Evolutionary conservation across 2,113 vertebrate genomes (phyloP), one percentile per base, ranked within the genome.

Genomic region (Antennarius striatus): DNA sequence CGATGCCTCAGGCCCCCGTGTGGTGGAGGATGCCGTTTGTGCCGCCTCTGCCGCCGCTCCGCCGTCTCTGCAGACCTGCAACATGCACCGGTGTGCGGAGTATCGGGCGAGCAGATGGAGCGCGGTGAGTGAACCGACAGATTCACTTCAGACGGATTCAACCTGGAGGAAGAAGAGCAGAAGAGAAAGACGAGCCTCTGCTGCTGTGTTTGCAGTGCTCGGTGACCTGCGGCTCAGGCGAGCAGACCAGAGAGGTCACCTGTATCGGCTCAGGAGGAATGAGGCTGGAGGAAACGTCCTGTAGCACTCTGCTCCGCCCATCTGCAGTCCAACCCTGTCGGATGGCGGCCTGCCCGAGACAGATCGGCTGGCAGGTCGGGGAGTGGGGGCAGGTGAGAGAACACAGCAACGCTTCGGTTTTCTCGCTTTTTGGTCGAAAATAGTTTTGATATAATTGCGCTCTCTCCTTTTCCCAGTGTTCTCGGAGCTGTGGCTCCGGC

Each of bases 371-470:
- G 97, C 94, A 93, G 0, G 14, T 96, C 0, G 94, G 96, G 17
- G 82, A 93, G 70, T 98, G 97, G 97, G 94, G 95, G 15, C 87
- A 95, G 89, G 97, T 98, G 83, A 95, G 96, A 46, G 11, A 47
- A 11, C 10, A 10, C 22, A 12, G 29, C 4, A 29, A 53, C 47
- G 22, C 22, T 22, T 22, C 22, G 22, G 22, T 22, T 22, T 22
- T 22, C 22, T 22, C 22, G 22, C 22, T 22, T 43, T 16, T 0
- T 1, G 13, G 6, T 42, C 1, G 10, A 3, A 36, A 3, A 36
- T 7, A 36, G 12, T 4, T 4, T 49, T 15, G 6, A 3, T 16
- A 3, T 16, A 49, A 14, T 49, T 12, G 49, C 10, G 28, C 29
- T 50, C 15, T 28, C 54, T 42, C 4, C 5, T 0, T 54, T 62